Conservation (phyloP, 2,888 invertebrate species). For the Dendrolimus houi region DNA sequence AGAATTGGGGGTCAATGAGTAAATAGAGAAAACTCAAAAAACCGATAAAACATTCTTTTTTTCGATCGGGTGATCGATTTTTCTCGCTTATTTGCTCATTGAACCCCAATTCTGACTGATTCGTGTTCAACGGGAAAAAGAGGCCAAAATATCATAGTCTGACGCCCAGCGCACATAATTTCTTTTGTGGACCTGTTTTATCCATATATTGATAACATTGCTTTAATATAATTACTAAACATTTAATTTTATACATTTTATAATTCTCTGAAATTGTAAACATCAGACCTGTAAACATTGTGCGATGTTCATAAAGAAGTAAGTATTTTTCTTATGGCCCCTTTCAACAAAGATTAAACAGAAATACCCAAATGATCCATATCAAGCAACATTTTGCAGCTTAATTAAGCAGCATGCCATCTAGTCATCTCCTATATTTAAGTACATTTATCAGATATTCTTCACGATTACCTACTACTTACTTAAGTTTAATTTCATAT, state of each 20-base stretch:
- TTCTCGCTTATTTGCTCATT: no score
- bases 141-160: no score
- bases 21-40: no score
- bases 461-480: constrained; percentile 39
- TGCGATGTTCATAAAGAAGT: constrained; percentile 18
- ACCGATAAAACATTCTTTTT: no score
- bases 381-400: constrained; percentile 41
- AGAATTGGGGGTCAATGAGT: no score
- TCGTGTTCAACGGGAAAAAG: no score
- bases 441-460: constrained; percentile 49
- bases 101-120: no score
- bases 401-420: constrained; percentile 20
- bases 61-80: no score
- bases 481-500: constrained; percentile 40
- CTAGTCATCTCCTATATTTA: constrained; percentile 39
- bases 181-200: neutral
- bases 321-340: constrained; percentile 46
- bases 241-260: neutral
- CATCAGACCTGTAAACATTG: constrained; percentile 20
- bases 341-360: constrained; percentile 50
- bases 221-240: neutral
- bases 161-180: no score
- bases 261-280: constrained; percentile 12
- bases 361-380: constrained; percentile 35
- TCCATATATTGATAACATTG: neutral